Base-by-base conservation (phyloP, 2,888 invertebrate genomes). In the Limenitis camilla region DNA sequence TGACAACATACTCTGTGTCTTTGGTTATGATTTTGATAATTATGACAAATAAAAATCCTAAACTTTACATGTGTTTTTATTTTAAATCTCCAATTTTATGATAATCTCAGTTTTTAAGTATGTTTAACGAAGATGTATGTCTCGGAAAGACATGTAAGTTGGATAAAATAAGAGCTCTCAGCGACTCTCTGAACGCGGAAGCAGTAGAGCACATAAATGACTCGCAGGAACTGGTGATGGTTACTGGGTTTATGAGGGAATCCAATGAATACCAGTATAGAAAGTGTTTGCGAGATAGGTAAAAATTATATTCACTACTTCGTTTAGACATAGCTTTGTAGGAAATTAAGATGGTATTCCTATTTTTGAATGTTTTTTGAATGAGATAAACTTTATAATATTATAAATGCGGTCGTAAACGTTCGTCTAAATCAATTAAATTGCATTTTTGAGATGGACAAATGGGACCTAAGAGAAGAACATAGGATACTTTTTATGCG, bases 181-280 rank as follows among this genome's bases (percentile, higher is more conserved):
- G 69, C 32, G 79, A 81, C 11, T 67, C 56, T 8, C 59, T 87
- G 0, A 84, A 73, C 45, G 68, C 71, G 0, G 69, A 73, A 55
- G 85, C 81, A 0, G 66, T 81, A 36, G 79, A 78, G 27, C 78
- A 78, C 45, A 63, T 86, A 5, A 81, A 75, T 45, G 73, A 74
- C 6, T 75, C 71, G 1, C 81, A 85, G 48, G 81, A 85, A 54
- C 56, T 86, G 58, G 70, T 79, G 33, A 74, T 81, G 76, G 63
- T 85, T 32, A 81, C 78, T 40, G 72, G 67, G 41, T 84, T 81
- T 49, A 74, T 78, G 0, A 69, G 69, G 11, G 85, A 87, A 56
- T 69, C 72, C 30, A 81, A 76, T 56, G 85, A 86, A 56, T 76
- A 72, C 49, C 66, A 71, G 10, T 72, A 80, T 39, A 80, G 73